A percentile compares a stretch with the other conserved stretches of the same genome.
These are phyloP conservation scores for Pogoniulus pusillus DNA, from an alignment of 2,797 vertebrate species.

Conservation along the genomic window DNA sequence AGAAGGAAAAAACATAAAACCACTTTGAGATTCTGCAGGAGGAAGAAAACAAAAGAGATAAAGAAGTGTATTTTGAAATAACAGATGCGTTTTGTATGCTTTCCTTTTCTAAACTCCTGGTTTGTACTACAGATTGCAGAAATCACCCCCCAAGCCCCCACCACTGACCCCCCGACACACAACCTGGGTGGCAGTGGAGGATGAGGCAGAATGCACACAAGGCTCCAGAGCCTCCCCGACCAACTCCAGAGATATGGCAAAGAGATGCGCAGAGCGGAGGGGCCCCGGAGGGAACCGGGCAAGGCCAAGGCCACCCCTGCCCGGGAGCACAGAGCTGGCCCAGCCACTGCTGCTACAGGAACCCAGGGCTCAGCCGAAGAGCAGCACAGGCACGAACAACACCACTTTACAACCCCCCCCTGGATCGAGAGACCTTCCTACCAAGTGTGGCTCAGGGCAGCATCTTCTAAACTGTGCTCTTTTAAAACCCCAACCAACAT, in stretches of 20 bases:
- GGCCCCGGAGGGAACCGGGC: background rate
- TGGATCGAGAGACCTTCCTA: background rate
- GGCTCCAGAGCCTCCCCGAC: conserved; percentile 14
- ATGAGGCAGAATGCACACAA: conserved; percentile 20
- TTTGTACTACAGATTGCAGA: conserved; percentile 72
- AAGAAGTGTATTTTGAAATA: conserved; percentile 77
- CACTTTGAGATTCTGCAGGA: conserved; percentile 64
- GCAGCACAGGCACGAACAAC: background rate
- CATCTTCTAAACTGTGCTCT: conserved; percentile 18
- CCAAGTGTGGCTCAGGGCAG: conserved; percentile 23
- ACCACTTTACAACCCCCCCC: background rate
- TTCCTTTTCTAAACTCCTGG: conserved; percentile 73
- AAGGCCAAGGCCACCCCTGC: background rate
- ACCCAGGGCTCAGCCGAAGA: background rate
- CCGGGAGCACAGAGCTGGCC: background rate
- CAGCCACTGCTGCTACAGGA: background rate
- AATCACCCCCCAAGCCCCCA: conserved; percentile 64
- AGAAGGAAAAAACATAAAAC: conserved; percentile 10
- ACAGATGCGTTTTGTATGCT: conserved; percentile 77
- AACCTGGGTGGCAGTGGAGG: background rate
- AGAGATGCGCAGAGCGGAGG: background rate
- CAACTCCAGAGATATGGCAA: conserved; percentile 40
- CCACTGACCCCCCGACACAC: background rate
- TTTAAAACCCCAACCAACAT: background rate
- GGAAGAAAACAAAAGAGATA: conserved; percentile 21